Base-by-base conservation (phyloP, 1,140 invertebrate species). In the Harlomillsia oculata region DNA sequence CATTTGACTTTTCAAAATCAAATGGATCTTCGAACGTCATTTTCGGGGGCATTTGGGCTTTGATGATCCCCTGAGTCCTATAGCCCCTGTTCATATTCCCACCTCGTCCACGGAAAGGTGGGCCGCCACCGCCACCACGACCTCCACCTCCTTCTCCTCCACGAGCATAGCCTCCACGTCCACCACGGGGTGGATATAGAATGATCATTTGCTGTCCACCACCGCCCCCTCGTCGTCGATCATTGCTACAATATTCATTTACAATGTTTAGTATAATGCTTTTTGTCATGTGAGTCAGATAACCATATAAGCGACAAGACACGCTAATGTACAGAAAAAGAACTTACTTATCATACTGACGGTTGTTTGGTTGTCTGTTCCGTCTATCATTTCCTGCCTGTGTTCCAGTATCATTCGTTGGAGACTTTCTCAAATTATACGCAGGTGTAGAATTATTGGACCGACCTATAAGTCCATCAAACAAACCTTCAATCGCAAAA, bases 1-100 rank as follows among this genome's bases (percentile, higher is more conserved):
- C 87, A 74, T 98, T 97, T 8, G 93, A 90, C 71, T 92, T 85
- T 70, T 98, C 95, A 74, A 99, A 98, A 74, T 99, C 94, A 72
- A 91, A 98, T 65, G 97, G 93, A 48, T 83, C 85, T 54, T 97
- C 91, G 72, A 97, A 97, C 69, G 93, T 94, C 37, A 94, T 77
- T 4, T 81, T 83, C 84, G 71, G 75, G 72, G 43, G 64, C 62
- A 51, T 39, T 25, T 66, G 67, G 13, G 66, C 64, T 40, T 46
- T 59, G 29, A 49, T 57, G 65, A 59, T 62, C 59, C 61, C 60
- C 32, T 61, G 60, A 26, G 32, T 56, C 49, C 59, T 34, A 46
- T 56, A 43, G 16, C 60, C 71, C 68, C 34, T 69, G 68, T 20
- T 65, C 58, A 60, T 69, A 68, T 66, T 69, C 67, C 13, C 64